Evolutionary conservation across 2,797 vertebrate genomes (phyloP).

Genomic region (Karalla daura): DNA sequence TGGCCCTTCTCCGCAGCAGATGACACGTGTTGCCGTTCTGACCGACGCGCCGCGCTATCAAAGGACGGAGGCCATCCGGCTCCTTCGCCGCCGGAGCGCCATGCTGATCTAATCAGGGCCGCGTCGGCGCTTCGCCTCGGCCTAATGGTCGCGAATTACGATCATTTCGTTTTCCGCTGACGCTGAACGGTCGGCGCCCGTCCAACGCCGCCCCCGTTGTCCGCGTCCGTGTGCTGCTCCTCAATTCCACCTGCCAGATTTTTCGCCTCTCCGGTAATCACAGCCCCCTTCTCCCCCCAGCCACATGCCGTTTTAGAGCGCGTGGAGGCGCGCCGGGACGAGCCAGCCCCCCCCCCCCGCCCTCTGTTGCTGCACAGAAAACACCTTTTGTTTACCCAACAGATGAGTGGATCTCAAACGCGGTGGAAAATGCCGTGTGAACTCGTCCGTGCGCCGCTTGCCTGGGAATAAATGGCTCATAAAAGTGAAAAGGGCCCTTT

Average conservation of each 20-base stretch:
- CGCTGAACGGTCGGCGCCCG: neutral
- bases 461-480: slow-evolving; percentile 47
- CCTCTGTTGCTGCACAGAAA: slow-evolving; percentile 43
- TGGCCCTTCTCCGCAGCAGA: neutral
- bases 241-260: slow-evolving; percentile 35
- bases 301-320: slow-evolving; percentile 45
- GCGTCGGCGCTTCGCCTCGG: slow-evolving; percentile 9
- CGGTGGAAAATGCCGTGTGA: slow-evolving; percentile 57
- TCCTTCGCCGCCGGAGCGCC: neutral
- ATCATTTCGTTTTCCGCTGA: neutral
- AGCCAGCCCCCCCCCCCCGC: slow-evolving; percentile 10
- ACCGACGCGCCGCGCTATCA: neutral
- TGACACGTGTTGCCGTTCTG: neutral
- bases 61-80: neutral
- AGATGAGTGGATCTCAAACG: slow-evolving; percentile 68
- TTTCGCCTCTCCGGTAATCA: slow-evolving; percentile 37
- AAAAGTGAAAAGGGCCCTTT: slow-evolving; percentile 45
- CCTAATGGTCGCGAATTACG: slow-evolving; percentile 16
- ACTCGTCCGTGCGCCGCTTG: slow-evolving; percentile 50
- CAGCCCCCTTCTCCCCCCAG: slow-evolving; percentile 27
- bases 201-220: slow-evolving; percentile 8
- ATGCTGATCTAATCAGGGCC: slow-evolving; percentile 20
- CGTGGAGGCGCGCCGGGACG: neutral
- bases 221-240: slow-evolving; percentile 17
- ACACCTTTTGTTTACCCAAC: slow-evolving; percentile 69